phyloP scores from a whole-genome alignment of 2,797 vertebrate species.

The Geotrypetes seraphini region DNA sequence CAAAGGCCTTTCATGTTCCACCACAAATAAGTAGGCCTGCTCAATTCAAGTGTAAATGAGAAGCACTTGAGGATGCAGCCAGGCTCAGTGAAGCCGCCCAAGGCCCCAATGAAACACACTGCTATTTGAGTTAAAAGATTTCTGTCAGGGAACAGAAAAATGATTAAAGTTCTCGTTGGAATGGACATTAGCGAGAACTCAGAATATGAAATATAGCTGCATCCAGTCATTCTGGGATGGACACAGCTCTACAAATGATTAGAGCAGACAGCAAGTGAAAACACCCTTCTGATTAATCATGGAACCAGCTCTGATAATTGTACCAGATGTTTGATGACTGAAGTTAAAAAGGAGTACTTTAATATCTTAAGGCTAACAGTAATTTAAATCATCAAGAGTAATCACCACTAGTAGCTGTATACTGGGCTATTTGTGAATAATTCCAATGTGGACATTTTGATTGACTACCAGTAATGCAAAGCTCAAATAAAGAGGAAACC shows the following conservation, averaged over 20 bases:
- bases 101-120: conserved; percentile 23
- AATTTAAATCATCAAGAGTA: too few relatives aligned
- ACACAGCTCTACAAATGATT: conserved; percentile 48
- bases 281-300: too few relatives aligned
- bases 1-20: too few relatives aligned
- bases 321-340: conserved; percentile 30
- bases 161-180: conserved; percentile 32
- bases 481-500: conserved; percentile 8
- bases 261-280: conserved; percentile 27
- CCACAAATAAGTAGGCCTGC: conserved; percentile 36
- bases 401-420: conserved; percentile 12
- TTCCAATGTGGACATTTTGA: conserved; percentile 10
- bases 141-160: too few relatives aligned
- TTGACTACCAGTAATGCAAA: conserved; percentile 1
- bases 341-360: conserved; percentile 33
- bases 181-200: conserved; percentile 40
- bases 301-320: conserved; percentile 29
- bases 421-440: conserved; percentile 11
- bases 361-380: conserved; percentile 11
- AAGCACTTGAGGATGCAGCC: conserved; percentile 25
- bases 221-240: conserved; percentile 38
- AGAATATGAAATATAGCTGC: conserved; percentile 42
- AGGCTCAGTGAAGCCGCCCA: conserved; percentile 27
- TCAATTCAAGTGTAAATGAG: conserved; percentile 31
- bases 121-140: conserved; percentile 18